These are phyloP conservation scores for Syrmaticus mikado DNA, from an alignment of 2,113 vertebrate genomes.

Conservation along the genomic window DNA sequence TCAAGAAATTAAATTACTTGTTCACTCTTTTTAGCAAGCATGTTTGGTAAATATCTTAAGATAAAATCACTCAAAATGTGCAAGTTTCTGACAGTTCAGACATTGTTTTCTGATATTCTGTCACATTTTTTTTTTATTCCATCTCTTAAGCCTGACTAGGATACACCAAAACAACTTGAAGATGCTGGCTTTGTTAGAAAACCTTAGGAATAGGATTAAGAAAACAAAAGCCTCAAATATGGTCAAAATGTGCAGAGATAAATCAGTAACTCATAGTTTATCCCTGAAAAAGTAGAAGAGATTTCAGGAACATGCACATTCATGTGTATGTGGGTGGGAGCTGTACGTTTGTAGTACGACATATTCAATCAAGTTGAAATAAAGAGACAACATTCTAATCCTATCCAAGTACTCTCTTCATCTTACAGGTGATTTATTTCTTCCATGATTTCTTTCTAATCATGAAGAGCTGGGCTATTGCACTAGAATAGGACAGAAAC, in stretches of 20 bases:
- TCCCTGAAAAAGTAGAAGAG: constrained; percentile 88
- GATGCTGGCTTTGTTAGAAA: constrained; percentile 85
- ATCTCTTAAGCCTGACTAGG: constrained; percentile 82
- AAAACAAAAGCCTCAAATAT: constrained; percentile 83
- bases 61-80: neutral
- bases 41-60: neutral
- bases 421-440: neutral
- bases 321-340: constrained; percentile 88
- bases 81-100: neutral
- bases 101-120: neutral
- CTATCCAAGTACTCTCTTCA: constrained; percentile 76
- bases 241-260: constrained; percentile 84
- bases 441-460: neutral
- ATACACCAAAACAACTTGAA: constrained; percentile 84
- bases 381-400: constrained; percentile 82
- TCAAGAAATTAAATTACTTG: neutral
- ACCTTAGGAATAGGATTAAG: constrained; percentile 84
- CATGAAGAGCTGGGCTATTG: neutral
- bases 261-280: constrained; percentile 85
- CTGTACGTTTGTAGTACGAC: constrained; percentile 85
- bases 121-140: neutral
- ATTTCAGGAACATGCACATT: constrained; percentile 87
- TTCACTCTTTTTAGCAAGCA: neutral
- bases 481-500: neutral
- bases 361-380: constrained; percentile 83